Conservation (phyloP, 2,797 vertebrate genomes). For the Sus cebifrons region DNA sequence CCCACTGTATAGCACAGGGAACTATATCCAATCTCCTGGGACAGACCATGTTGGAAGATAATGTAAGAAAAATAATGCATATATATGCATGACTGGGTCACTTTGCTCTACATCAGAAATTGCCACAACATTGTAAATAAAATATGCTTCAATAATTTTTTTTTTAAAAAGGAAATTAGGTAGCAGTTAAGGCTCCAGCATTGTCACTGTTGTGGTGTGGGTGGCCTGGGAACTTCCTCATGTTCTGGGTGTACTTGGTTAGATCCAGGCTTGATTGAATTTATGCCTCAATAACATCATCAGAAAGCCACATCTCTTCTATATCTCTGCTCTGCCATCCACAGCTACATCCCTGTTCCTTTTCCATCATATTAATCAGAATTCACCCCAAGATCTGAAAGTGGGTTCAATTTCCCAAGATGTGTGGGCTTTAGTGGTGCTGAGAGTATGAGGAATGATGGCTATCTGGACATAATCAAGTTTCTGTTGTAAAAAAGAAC, state of each 20-base stretch:
- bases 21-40: too few relatives aligned
- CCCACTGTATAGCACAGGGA: too few relatives aligned
- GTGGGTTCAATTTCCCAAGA: background rate
- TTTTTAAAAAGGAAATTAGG: background rate
- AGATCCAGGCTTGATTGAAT: background rate
- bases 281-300: background rate
- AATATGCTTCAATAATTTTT: background rate
- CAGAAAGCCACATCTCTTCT: background rate
- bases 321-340: background rate
- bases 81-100: too few relatives aligned
- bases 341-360: background rate
- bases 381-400: background rate
- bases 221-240: too few relatives aligned
- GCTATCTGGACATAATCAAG: background rate
- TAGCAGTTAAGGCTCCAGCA: background rate
- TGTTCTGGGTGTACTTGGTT: background rate
- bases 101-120: too few relatives aligned
- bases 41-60: too few relatives aligned
- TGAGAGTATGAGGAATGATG: background rate
- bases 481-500: constrained; percentile 10
- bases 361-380: background rate
- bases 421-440: background rate
- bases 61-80: too few relatives aligned
- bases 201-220: too few relatives aligned
- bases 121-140: too few relatives aligned